Evolutionary conservation across 2,113 vertebrate species (phyloP).

Genomic region (Catharus minimus): DNA sequence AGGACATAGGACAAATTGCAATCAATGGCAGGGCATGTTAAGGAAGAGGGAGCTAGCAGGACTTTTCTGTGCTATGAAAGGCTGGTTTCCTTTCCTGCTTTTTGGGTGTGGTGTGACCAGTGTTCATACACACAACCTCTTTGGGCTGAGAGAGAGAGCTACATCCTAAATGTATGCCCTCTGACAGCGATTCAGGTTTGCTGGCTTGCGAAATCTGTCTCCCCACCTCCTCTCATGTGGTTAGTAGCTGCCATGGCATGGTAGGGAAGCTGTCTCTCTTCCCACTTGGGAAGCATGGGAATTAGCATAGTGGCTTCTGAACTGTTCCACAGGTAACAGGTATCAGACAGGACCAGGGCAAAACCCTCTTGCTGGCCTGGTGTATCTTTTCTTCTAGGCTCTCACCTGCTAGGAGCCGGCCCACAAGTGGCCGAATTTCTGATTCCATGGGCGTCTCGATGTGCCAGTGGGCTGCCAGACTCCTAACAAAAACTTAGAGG

Average conservation of each 20-base stretch:
- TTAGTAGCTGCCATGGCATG: not conserved
- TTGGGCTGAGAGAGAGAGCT: not conserved
- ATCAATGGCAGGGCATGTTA: not conserved
- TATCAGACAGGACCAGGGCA: not conserved
- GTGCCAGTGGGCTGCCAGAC: not conserved
- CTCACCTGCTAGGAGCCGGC: not conserved
- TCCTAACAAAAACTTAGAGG: not conserved
- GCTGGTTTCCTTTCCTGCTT: not conserved
- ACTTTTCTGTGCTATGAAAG: not conserved
- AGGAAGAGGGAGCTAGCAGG: not conserved
- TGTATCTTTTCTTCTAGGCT: not conserved
- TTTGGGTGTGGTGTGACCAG: not conserved
- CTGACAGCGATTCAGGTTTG: not conserved
- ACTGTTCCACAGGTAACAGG: not conserved
- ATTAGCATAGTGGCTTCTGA: not conserved
- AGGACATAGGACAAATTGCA: not conserved
- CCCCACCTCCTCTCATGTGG: not conserved
- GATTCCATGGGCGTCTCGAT: not conserved
- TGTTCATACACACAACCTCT: rapidly evolving
- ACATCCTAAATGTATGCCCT: not conserved
- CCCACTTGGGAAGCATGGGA: not conserved
- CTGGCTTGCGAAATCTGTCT: not conserved
- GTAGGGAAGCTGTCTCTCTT: not conserved
- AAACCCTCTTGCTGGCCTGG: not conserved
- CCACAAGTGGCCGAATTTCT: not conserved